Base-by-base conservation (phyloP, 2,888 invertebrate species). In the Scotopteryx bipunctaria region DNA sequence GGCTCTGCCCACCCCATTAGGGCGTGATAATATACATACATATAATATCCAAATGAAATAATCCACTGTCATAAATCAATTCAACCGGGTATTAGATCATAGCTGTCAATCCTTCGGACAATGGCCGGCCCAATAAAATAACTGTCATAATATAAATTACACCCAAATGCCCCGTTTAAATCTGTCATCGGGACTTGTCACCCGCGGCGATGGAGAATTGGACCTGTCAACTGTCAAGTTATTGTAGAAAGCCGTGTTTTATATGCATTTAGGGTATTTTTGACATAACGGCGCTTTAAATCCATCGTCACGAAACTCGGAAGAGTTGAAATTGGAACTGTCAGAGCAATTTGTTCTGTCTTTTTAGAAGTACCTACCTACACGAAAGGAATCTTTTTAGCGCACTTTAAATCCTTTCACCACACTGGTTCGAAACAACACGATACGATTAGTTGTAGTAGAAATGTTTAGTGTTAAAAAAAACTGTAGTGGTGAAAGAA, bases 191-290 rank as follows among this genome's bases (percentile, higher is more conserved):
- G 3, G 9, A 33, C 11, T 45, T 31, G 51, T 45, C 51, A 36
- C 44, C 44, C 36, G 27, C n/a, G 40, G 44, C 38, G 51, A 11
- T 15, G 15, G 44, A 2, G 41, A 52, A 51, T 51, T 51, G 51
- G 23, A 51, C 17, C 51, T 51, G 51, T 51, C 51, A 45, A 4
- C 35, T 51, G 51, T 51, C 51, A 51, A 51, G 45, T 45, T 45
- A 51, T n/a, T n/a, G n/a, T 45, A 9, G 35, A 51, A 41, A 45
- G 45, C 41, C 21, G 13, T 31, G 36, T 45, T 45, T 51, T 45
- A 51, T 15, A 25, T 31, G 19, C 17, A 6, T 35, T 21, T 19
- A 11, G 14, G 29, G 40, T 31, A 40, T 38, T 53, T 17, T 32
- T 21, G 46, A 36, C 46, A 31, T 44, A 46, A 46, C 32, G 36